A percentile compares a stretch with the other conserved stretches of the same genome.
Conservation (phyloP, 2,113 vertebrate genomes). For the Eudorcas thomsonii region DNA sequence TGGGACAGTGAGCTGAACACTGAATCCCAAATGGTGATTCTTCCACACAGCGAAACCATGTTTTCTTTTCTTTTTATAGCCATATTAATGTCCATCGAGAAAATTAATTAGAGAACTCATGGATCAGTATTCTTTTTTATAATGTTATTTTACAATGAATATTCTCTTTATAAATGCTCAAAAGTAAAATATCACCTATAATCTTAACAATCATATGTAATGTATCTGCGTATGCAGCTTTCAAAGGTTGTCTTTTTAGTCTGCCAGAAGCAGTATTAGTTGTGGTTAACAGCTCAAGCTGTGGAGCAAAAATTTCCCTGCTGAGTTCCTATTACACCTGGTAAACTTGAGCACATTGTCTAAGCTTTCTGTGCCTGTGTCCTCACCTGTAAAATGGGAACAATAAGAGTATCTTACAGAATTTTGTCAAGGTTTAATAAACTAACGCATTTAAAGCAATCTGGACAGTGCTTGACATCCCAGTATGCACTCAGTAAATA, state of each 20-base stretch:
- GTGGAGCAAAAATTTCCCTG: neutral
- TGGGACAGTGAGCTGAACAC: neutral
- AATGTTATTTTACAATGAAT: neutral
- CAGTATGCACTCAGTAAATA: neutral
- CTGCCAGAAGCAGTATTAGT: neutral
- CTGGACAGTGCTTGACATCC: neutral
- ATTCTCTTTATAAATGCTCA: neutral
- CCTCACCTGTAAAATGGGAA: neutral
- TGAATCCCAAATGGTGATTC: neutral
- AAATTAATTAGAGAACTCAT: neutral
- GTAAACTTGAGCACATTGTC: neutral
- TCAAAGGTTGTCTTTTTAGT: neutral
- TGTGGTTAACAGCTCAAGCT: neutral
- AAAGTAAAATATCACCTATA: neutral
- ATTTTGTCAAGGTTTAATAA: slow-evolving; percentile 14
- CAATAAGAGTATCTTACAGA: neutral
- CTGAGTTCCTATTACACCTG: neutral
- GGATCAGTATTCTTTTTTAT: neutral
- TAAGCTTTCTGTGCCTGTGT: neutral
- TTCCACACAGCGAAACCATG: neutral
- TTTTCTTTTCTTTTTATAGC: neutral
- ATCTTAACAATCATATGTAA: neutral
- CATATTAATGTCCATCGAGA: neutral
- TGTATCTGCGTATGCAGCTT: neutral
- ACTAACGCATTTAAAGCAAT: neutral